Evolutionary conservation across 2,888 invertebrate genomes (phyloP).

Genomic region (Spatulosminthurus flaviceps): DNA sequence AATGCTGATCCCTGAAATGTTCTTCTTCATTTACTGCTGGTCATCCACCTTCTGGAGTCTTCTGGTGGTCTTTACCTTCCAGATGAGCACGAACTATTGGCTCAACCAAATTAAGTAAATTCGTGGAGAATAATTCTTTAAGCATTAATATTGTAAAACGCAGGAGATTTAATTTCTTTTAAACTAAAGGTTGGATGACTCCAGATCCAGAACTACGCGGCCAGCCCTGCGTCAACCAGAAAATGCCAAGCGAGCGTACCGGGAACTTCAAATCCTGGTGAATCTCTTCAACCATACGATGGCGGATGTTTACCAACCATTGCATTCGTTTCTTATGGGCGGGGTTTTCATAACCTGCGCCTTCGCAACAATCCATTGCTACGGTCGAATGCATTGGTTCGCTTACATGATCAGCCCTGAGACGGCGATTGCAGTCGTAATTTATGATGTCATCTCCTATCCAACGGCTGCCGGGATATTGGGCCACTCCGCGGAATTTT

Average conservation of each 20-base stretch:
- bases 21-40: background rate
- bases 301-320: background rate
- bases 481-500: background rate
- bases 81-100: background rate
- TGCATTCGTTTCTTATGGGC: background rate
- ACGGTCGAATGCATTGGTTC: constrained; percentile 3
- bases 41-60: background rate
- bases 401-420: background rate
- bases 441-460: background rate
- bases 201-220: background rate
- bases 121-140: background rate
- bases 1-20: constrained; percentile 2
- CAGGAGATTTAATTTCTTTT: too few relatives aligned
- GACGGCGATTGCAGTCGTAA: background rate
- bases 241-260: background rate
- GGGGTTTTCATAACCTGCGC: background rate
- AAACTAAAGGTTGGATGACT: too few relatives aligned
- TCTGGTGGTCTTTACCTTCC: background rate
- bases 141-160: too few relatives aligned
- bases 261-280: constrained; percentile 1
- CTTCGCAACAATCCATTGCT: background rate
- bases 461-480: background rate
- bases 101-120: constrained; percentile 4
- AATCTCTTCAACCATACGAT: constrained; percentile 3
- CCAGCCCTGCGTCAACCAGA: background rate